A percentile compares a stretch with the other conserved stretches of the same genome.
phyloP scores from a whole-genome alignment of 2,888 invertebrate species.

The Chrysodeixis includens region DNA sequence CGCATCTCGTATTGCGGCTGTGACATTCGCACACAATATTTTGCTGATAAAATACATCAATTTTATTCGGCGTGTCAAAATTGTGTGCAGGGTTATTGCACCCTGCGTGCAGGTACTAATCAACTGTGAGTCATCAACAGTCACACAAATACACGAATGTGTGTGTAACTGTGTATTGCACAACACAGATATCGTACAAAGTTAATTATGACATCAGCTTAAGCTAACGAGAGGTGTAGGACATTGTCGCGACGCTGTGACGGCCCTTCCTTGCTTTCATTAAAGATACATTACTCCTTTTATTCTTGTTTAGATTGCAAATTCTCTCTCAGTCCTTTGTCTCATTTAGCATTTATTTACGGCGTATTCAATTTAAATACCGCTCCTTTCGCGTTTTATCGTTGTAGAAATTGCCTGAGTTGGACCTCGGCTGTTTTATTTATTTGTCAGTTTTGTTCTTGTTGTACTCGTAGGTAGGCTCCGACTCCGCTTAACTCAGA shows the following conservation, averaged over 20 bases:
- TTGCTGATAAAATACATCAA: slow-evolving; percentile 6
- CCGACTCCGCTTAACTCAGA: slow-evolving; percentile 62
- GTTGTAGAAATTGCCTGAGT: slow-evolving; percentile 78
- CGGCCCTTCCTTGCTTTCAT: slow-evolving; percentile 75
- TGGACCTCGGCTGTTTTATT: slow-evolving; percentile 79
- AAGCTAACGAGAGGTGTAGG: slow-evolving; percentile 41
- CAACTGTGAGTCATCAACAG: slow-evolving; percentile 7
- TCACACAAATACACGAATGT: slow-evolving; percentile 18
- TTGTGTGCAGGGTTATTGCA: neutral
- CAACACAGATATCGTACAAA: slow-evolving; percentile 34
- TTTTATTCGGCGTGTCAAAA: slow-evolving; percentile 7
- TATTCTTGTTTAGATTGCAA: slow-evolving; percentile 84
- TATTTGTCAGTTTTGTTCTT: slow-evolving; percentile 81
- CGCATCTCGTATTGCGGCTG: slow-evolving; percentile 11
- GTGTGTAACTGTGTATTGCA: slow-evolving; percentile 16
- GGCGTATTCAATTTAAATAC: slow-evolving; percentile 87
- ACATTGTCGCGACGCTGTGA: slow-evolving; percentile 55
- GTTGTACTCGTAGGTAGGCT: slow-evolving; percentile 69
- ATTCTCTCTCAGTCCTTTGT: slow-evolving; percentile 85
- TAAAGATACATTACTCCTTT: slow-evolving; percentile 84
- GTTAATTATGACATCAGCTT: slow-evolving; percentile 48
- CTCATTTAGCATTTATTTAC: slow-evolving; percentile 88
- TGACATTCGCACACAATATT: neutral
- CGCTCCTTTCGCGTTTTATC: slow-evolving; percentile 84
- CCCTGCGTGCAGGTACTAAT: slow-evolving; percentile 11